Evolutionary conservation across 2,888 invertebrate species (phyloP), one percentile per base, ranked within the genome.

Genomic region (Synergus laeviventris): DNA sequence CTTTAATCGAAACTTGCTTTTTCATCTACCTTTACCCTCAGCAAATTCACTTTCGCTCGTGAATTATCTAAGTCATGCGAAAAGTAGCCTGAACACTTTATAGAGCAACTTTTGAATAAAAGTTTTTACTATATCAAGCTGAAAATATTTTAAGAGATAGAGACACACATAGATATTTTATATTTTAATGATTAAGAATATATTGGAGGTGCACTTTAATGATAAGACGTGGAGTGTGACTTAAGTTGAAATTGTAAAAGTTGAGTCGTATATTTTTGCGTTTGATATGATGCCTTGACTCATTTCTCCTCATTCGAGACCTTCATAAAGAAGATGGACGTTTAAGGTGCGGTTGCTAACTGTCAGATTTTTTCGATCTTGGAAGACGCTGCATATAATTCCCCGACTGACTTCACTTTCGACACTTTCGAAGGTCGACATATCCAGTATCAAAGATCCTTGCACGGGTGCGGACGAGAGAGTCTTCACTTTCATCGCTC

Each of bases 351-450:
- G 70, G 18, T 36, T 70, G 24, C 49, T 18, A 36, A 49, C 49
- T 31, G 70, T 49, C 31, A 31, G 70, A 70, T 70, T 70, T 70
- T 70, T 70, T 49, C 18, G 16, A 9, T 18, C 45, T 74, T 77
- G 78, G 76, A 78, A 73, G 79, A 79, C 75, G 76, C 78, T 36
- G 64, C 39, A 74, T 79, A 77, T 76, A 79, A 79, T 77, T 76
- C 81, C 80, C 81, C 80, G 31, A 81, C 45, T 85, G 84, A 85
- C 89, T 89, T 90, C 89, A 89, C 90, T 90, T 89, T 90, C 90
- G 87, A 89, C 90, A 87, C 88, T 90, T 89, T 89, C 89, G 89
- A 90, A 90, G 87, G 86, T 86, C 87, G 86, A 85, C 86, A 87
- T 86, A 86, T 88, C 86, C 84, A 84, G 83, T 85, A 86, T 85